Base-by-base conservation (phyloP, 2,888 invertebrate genomes). In the Girardia tigrina region DNA sequence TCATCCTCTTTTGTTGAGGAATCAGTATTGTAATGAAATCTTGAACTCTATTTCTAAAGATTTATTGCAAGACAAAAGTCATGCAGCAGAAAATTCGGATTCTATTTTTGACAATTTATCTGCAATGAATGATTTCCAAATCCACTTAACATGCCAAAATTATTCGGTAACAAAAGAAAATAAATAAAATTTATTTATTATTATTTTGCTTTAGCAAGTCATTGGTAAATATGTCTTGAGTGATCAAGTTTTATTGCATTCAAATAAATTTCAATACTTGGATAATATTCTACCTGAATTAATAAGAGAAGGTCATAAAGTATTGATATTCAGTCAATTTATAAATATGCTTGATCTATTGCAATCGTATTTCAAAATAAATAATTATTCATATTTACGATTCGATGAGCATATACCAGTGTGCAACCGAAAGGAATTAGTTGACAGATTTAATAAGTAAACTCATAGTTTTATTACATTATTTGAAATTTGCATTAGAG, bases 321-420 rank as follows among this genome's bases (percentile, higher is more conserved):
- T 94, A 78, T 86, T 97, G 77, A 87, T 97, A 79, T 97, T 97
- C 86, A 93, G 92, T 83, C 97, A 97, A 87, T 97, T 95, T 86
- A 91, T 91, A 29, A 92, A 93, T 88, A 88, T 97, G 88, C 87
- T 97, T 82, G 93, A 97, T 85, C 88, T 97, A 79, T 85, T 97
- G 79, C 92, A 94, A 85, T 90, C 90, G 71, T 97, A 91, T 86
- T 86, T 95, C 80, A 86, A 86, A n/a, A 86, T 90, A 75, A 79
- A 89, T 69, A 87, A 88, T 0, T 87, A 91, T 83, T 87, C 88
- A 16, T 95, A 88, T 84, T 85, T 91, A 78, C 87, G 95, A 72
- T 86, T 97, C 20, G 95, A 97, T 83, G 95, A 95, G 0, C 88
- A 88, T 78, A 95, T 94, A 0, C 90, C 91, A 2, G 83, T 83